Percentiles rank a stretch among this genome's conserved stretches.
Conservation (phyloP, 2,888 invertebrate species). For the Pelosia muscerda region DNA sequence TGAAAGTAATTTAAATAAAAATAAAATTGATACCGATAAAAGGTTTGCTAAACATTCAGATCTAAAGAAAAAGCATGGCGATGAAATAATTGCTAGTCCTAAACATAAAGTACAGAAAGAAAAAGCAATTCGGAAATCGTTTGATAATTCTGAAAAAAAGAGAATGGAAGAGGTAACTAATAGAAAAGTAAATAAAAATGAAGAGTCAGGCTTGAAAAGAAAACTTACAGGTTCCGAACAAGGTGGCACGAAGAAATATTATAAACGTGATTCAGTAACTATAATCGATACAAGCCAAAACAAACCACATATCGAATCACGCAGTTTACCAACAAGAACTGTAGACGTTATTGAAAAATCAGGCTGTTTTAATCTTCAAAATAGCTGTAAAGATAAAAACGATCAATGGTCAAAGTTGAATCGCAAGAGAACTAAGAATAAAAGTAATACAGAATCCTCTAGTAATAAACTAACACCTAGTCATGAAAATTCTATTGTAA, state of each 20-base stretch:
- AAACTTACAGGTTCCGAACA: not conserved
- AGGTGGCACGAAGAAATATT: not conserved
- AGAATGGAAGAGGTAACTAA: not conserved
- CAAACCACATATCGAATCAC: not conserved
- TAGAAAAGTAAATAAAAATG: not conserved
- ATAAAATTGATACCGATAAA: slow-evolving; percentile 7
- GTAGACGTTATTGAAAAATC: not conserved
- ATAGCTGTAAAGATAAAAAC: not conserved
- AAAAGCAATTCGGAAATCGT: not conserved
- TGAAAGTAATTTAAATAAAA: not conserved
- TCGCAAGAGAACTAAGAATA: slow-evolving; percentile 14
- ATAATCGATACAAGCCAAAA: not conserved
- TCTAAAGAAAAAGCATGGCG: not conserved
- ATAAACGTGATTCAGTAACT: not conserved
- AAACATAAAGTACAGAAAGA: slow-evolving; percentile 2
- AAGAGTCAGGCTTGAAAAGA: not conserved
- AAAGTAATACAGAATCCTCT: slow-evolving; percentile 10
- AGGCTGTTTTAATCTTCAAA: not conserved
- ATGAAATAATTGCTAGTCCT: not conserved
- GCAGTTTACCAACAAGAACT: slow-evolving; percentile 8
- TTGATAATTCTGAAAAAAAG: not conserved
- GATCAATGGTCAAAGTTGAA: slow-evolving; percentile 23
- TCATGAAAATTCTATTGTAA: slow-evolving; percentile 54
- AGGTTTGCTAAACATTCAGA: not conserved
- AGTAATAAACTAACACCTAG: slow-evolving; percentile 22